A percentile compares a stretch with the other conserved stretches of the same genome.
These are phyloP conservation scores for Elymnias hypermnestra DNA, from an alignment of 1,140 invertebrate species.

Conservation along the genomic window DNA sequence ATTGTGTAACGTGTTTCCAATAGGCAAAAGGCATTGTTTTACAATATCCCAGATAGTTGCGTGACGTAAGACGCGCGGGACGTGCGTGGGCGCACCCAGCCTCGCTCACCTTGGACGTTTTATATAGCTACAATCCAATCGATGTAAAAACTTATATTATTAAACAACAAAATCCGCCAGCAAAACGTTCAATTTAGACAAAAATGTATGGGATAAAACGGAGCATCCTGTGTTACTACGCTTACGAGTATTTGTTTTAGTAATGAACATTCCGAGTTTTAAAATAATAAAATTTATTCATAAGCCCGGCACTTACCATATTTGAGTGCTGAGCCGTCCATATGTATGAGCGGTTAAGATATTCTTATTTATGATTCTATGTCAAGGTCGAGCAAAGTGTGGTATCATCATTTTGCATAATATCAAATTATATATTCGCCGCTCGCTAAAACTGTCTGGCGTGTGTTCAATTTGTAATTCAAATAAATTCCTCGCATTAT, in stretches of 20 bases:
- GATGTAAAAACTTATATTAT: slow-evolving; percentile 25
- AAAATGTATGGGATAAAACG: slow-evolving; percentile 9
- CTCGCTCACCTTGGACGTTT: slow-evolving; percentile 59
- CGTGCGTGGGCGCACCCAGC: slow-evolving; percentile 52
- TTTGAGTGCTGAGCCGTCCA: slow-evolving; percentile 68
- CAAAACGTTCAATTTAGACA: background rate
- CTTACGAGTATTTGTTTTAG: slow-evolving; percentile 73
- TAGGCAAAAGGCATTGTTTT: slow-evolving; percentile 54
- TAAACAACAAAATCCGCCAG: no score
- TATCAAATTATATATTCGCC: slow-evolving; percentile 74
- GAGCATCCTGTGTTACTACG: slow-evolving; percentile 68
- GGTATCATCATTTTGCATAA: slow-evolving; percentile 69
- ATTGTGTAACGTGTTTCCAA: slow-evolving; percentile 51
- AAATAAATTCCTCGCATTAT: slow-evolving; percentile 65
- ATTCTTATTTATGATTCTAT: slow-evolving; percentile 71
- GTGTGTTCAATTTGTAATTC: slow-evolving; percentile 70
- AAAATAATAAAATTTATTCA: slow-evolving; percentile 76
- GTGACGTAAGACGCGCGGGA: slow-evolving; percentile 40
- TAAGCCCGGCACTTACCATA: slow-evolving; percentile 70
- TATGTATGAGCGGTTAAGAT: slow-evolving; percentile 73
- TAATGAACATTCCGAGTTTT: slow-evolving; percentile 73
- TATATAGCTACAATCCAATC: slow-evolving; percentile 40
- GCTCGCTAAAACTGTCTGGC: slow-evolving; percentile 64
- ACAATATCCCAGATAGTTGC: slow-evolving; percentile 42
- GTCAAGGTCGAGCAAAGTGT: slow-evolving; percentile 61